Base-by-base conservation (phyloP, 2,113 vertebrate genomes). In the Mohoua ochrocephala region DNA sequence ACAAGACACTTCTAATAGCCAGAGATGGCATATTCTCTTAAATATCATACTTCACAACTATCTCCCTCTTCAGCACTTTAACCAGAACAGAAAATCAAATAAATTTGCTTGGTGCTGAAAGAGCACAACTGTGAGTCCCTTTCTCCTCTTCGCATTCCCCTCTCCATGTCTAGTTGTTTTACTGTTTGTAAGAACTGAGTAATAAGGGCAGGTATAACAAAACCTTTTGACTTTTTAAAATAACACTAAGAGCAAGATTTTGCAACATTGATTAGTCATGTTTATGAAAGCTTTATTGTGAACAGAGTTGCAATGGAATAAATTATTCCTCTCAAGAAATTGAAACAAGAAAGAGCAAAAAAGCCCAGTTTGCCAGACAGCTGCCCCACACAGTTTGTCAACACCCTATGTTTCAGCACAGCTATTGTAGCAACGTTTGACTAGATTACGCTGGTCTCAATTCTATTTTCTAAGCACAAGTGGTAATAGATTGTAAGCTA, bases 1-100 rank as follows among this genome's bases (percentile, higher is more conserved):
- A 78, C 53, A 94, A 96, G 81, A 73, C 76, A 94, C 31, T 97
- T 97, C 45, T 94, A 97, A 96, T 95, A 96, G 87, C 54, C 91
- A 69, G 49, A 93, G 91, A 97, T 57, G 94, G 75, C 28, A 80
- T 88, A 91, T 93, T 97, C 97, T 93, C 85, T 96, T 87, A 76
- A 91, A 93, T 80, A 85, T 78, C 74, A 87, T 8, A 87, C 74
- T 87, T 93, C 45, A 61, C 70, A 90, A 71, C 33, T 74, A 85
- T 76, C 37, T 57, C 88, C 77, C 63, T 81, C 87, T 90, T 87
- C 64, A 86, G 50, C 67, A 76, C 15, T 76, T 90, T 30, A 90
- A 89, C 54, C 53, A 90, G 33, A 47, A 37, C 49, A 81, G 49
- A 91, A 87, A 96, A 88, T 71, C 10, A 47, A 79, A 59, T 13